Percentiles rank a stretch among this genome's conserved stretches.
phyloP scores from a whole-genome alignment of 2,888 invertebrate species.

The Tanypteryx hageni region DNA sequence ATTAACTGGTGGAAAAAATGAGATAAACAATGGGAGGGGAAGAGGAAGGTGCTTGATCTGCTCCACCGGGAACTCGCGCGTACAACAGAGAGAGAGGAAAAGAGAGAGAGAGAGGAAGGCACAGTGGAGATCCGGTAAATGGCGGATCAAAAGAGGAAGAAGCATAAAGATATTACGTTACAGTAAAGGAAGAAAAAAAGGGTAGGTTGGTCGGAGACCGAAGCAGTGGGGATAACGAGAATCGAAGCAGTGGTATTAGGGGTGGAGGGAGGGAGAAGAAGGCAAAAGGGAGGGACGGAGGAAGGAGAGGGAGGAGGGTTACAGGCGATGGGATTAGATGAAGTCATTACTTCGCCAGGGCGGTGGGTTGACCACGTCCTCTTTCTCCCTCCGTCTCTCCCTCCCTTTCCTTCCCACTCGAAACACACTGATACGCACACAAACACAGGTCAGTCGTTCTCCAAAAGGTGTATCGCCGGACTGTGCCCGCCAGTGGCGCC shows the following conservation, averaged over 20 bases:
- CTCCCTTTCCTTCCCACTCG: background rate
- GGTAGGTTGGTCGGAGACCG: background rate
- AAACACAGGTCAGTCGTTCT: background rate
- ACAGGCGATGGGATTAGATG: slow-evolving; percentile 53
- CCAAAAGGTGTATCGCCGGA: background rate
- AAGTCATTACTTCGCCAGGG: slow-evolving; percentile 48
- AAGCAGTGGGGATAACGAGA: slow-evolving; percentile 33
- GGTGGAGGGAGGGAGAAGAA: background rate
- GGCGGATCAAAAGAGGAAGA: background rate
- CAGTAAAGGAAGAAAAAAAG: background rate
- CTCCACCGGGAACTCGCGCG: no score
- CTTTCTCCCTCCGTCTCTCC: background rate
- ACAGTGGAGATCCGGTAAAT: background rate
- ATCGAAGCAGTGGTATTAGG: background rate
- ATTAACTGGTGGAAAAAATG: background rate
- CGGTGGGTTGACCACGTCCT: slow-evolving; percentile 34
- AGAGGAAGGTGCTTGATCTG: background rate
- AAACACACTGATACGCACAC: background rate
- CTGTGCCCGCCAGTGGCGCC: background rate
- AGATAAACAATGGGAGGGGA: slow-evolving; percentile 26
- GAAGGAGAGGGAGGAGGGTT: background rate
- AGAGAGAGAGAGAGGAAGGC: background rate
- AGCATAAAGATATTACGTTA: no score
- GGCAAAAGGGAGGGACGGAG: background rate
- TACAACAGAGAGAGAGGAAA: background rate